Evolutionary conservation across 2,888 invertebrate genomes (phyloP).

Genomic region (Druceiella hillmani): DNA sequence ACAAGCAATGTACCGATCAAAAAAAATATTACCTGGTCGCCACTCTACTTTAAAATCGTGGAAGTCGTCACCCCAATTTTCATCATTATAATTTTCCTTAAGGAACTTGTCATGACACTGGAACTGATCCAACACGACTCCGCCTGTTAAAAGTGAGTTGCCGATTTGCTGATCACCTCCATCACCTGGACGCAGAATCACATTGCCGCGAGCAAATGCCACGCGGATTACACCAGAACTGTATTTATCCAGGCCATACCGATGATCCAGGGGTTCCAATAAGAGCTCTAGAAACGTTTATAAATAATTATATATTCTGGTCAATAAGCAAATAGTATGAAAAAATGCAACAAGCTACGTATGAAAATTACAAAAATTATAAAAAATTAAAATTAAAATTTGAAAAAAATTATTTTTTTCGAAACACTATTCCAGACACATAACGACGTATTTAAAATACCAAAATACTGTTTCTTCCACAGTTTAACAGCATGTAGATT

Average conservation of each 20-base stretch:
- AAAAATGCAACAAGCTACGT: no score
- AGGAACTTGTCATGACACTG: constrained; percentile 26
- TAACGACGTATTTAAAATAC: no score
- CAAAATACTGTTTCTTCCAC: no score
- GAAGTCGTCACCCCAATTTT: constrained; percentile 38
- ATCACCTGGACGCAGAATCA: constrained; percentile 27
- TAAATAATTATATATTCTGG: no score
- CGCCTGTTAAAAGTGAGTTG: constrained; percentile 31
- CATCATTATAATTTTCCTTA: constrained; percentile 9
- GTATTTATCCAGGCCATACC: constrained; percentile 47
- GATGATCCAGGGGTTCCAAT: constrained; percentile 52
- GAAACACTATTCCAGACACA: no score
- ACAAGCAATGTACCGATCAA: no score
- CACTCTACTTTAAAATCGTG: constrained; percentile 54
- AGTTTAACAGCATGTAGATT: no score
- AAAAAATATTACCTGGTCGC: constrained; percentile 45
- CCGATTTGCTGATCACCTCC: constrained; percentile 29
- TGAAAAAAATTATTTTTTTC: no score
- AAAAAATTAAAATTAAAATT: no score
- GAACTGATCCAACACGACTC: constrained; percentile 25
- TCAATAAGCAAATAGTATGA: no score
- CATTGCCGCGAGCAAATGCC: constrained; percentile 57
- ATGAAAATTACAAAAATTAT: no score
- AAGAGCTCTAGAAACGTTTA: no score
- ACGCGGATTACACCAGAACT: constrained; percentile 61